phyloP scores from a whole-genome alignment of 2,113 vertebrate genomes.

The Lucifuga dentata region DNA sequence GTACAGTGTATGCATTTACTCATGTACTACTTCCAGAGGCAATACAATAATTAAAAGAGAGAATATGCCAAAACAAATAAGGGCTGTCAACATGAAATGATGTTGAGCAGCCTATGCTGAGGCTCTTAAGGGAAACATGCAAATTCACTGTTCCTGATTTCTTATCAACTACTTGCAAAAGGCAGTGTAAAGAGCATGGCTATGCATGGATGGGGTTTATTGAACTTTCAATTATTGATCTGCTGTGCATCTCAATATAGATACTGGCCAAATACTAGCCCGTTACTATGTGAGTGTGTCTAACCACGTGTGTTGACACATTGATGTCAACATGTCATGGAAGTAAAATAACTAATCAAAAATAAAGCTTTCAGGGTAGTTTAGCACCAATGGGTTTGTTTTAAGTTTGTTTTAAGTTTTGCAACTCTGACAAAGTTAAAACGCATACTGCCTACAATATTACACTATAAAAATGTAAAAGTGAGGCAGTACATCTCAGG shows the following conservation, averaged over 20 bases:
- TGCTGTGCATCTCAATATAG: conserved; percentile 12
- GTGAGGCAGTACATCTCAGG: too few relatives aligned
- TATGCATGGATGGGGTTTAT: conserved; percentile 6
- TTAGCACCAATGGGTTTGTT: too few relatives aligned
- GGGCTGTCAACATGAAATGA: not conserved
- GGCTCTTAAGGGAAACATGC: not conserved
- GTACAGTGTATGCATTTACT: conserved; percentile 1
- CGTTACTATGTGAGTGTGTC: not conserved
- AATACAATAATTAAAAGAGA: not conserved
- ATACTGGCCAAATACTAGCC: not conserved
- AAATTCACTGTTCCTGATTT: conserved; percentile 9
- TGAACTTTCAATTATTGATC: conserved; percentile 34
- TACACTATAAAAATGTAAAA: too few relatives aligned
- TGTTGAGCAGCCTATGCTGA: conserved; percentile 10
- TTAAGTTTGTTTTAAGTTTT: too few relatives aligned
- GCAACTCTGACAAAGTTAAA: too few relatives aligned
- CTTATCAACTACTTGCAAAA: conserved; percentile 8
- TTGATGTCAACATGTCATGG: too few relatives aligned
- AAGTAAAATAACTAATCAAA: too few relatives aligned
- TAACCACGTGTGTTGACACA: too few relatives aligned
- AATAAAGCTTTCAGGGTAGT: too few relatives aligned
- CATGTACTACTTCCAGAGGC: conserved; percentile 15
- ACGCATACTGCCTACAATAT: too few relatives aligned
- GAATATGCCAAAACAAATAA: too few relatives aligned
- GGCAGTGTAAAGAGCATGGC: not conserved